Conservation (phyloP, 1,140 invertebrate species). For the Aphelenchoides besseyi region DNA sequence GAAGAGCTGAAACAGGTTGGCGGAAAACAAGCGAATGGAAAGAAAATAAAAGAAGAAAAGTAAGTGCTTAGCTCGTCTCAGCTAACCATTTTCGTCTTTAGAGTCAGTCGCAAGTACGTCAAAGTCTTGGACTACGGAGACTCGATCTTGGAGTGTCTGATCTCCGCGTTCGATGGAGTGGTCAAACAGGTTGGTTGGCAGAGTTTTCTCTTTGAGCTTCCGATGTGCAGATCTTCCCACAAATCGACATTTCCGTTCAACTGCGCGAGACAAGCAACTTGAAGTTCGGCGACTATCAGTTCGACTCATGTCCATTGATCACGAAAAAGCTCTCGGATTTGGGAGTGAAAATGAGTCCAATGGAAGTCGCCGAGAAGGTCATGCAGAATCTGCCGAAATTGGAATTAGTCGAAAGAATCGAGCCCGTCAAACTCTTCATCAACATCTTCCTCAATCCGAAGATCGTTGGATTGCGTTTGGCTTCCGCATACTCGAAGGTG, state of each 20-base stretch:
- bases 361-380: conserved; percentile 78
- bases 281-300: conserved; percentile 91
- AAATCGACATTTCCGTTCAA: conserved; percentile 28
- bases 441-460: conserved; percentile 78
- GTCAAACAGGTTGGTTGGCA: conserved; percentile 37
- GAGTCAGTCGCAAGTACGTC: conserved; percentile 43
- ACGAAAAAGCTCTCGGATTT: conserved; percentile 65
- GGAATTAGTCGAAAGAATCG: conserved; percentile 76
- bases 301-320: conserved; percentile 81
- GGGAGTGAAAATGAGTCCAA: conserved; percentile 70
- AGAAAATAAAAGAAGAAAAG: neutral
- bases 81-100: neutral
- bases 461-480: conserved; percentile 70
- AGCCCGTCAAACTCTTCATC: conserved; percentile 87
- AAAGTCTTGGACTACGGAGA: conserved; percentile 56
- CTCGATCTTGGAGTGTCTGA: conserved; percentile 51
- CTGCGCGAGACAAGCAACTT: conserved; percentile 53
- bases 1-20: conserved; percentile 18
- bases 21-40: conserved; percentile 4
- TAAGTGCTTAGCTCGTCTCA: neutral
- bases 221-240: conserved; percentile 42
- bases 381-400: conserved; percentile 63
- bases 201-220: neutral
- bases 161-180: conserved; percentile 41
- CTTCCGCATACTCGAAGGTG: conserved; percentile 69